Evolutionary conservation across 2,888 invertebrate genomes (phyloP).

Genomic region (Nycteola revayana): DNA sequence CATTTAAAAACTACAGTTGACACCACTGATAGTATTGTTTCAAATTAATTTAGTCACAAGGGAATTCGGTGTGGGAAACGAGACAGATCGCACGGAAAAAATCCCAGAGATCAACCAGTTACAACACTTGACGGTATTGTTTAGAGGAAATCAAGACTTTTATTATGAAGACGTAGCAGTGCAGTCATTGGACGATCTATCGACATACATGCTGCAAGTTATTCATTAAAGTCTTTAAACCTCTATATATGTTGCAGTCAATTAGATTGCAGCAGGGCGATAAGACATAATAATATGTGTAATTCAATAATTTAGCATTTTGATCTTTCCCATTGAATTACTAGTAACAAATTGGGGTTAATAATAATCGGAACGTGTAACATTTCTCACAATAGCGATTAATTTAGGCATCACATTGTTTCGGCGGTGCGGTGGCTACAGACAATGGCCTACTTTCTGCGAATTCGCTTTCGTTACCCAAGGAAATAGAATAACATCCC

Average conservation of each 20-base stretch:
- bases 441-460: conserved; percentile 59
- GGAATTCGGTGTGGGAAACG: conserved; percentile 66
- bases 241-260: too few species aligned
- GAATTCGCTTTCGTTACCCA: conserved; percentile 58
- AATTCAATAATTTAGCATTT: too few species aligned
- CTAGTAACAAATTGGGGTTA: conserved; percentile 2
- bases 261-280: too few species aligned
- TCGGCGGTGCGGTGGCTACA: conserved; percentile 26
- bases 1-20: conserved; percentile 36
- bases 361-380: conserved; percentile 25
- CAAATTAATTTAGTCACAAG: conserved; percentile 61
- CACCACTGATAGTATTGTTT: conserved; percentile 56
- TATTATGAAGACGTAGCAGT: conserved; percentile 36
- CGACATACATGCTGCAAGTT: conserved; percentile 7
- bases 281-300: too few species aligned
- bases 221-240: too few species aligned
- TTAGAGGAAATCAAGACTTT: conserved; percentile 43
- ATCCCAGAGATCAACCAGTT: conserved; percentile 57
- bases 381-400: conserved; percentile 36
- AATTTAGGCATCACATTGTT: conserved; percentile 37
- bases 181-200: conserved; percentile 12
- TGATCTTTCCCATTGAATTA: too few species aligned
- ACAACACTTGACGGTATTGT: conserved; percentile 60
- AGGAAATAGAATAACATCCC: conserved; percentile 51
- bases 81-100: conserved; percentile 58